Base-by-base conservation (phyloP, 1,140 invertebrate genomes). In the Philopotamus ludificatus region DNA sequence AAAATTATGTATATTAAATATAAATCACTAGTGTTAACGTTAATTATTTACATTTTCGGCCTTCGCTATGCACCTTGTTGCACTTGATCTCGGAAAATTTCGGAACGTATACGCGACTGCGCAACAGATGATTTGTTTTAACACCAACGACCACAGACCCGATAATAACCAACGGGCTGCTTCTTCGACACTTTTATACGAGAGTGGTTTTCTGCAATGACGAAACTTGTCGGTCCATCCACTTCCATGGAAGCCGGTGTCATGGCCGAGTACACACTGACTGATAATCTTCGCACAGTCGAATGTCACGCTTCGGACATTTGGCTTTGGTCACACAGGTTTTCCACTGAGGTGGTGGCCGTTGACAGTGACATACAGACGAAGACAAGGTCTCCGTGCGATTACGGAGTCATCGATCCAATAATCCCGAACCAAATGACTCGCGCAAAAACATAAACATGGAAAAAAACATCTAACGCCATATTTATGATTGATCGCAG, bases 131-230 rank as follows among this genome's bases (percentile, higher is more conserved):
- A 39, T 8, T n/a, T n/a, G 8, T 8, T 20, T 47, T 47, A 47
- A 47, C 44, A 47, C 44, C 44, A 9, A 8, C 44, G 44, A 47
- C 7, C 8, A 8, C 18, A 16, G 18, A 15, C 10, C 18, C 10
- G 44, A 8, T 47, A 47, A 47, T 47, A 16, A 20, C 44, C 10
- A 12, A 8, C 4, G 18, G 18, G 18, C 10, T 47, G 44, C 44
- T 47, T 47, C 44, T 4, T 9, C 44, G 18, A 47, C 44, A 47
- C 44, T 47, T 47, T 47, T 47, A 47, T 47, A 47, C 44, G 44
- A 12, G 44, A 4, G 4, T 12, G 28, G 8, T 20, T 4, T 47
- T 20, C 8, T 7, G 10, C 44, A 47, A 47, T 47, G 44, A 47
- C 44, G 44, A 47, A 8, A 47, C 7, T 47, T 20, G 10, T 7